These are phyloP conservation scores for Calycopis cecrops DNA, from an alignment of 1,140 invertebrate genomes.

Conservation along the genomic window DNA sequence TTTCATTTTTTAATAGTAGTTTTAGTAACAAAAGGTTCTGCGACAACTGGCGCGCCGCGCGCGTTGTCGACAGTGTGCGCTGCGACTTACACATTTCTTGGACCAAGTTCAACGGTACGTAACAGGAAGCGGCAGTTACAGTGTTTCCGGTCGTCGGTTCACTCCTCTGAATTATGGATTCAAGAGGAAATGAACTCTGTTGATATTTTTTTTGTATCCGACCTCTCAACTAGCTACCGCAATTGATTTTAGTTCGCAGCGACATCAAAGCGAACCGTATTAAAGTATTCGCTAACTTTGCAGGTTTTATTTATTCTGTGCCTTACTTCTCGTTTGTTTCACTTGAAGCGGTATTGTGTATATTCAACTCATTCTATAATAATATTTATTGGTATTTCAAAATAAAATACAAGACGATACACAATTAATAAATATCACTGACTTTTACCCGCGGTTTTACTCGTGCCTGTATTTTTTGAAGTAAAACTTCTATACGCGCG, in stretches of 20 bases:
- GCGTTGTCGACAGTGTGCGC: background rate
- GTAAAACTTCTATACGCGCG: too few species aligned
- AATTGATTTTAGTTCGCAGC: constrained; percentile 14
- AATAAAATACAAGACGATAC: too few species aligned
- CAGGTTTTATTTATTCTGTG: background rate
- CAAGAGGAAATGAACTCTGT: constrained; percentile 39
- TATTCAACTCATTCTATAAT: too few species aligned
- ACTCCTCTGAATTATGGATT: constrained; percentile 54
- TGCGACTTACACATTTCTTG: constrained; percentile 32
- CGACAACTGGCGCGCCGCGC: too few species aligned
- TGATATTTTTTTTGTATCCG: constrained; percentile 27
- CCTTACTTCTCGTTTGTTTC: too few species aligned
- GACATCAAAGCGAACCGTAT: background rate
- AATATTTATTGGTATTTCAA: too few species aligned
- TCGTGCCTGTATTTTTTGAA: too few species aligned
- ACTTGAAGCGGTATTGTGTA: too few species aligned
- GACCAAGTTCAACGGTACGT: constrained; percentile 38
- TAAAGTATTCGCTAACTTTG: constrained; percentile 6
- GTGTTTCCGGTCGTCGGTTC: constrained; percentile 50
- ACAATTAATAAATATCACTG: too few species aligned
- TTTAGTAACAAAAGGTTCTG: too few species aligned
- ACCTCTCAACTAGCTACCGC: constrained; percentile 7
- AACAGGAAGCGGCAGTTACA: constrained; percentile 55
- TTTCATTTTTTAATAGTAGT: too few species aligned
- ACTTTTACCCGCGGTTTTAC: too few species aligned